Evolutionary conservation across 1,140 invertebrate genomes (phyloP), one percentile per base, ranked within the genome.

Genomic region (Drosophila ficusphila): DNA sequence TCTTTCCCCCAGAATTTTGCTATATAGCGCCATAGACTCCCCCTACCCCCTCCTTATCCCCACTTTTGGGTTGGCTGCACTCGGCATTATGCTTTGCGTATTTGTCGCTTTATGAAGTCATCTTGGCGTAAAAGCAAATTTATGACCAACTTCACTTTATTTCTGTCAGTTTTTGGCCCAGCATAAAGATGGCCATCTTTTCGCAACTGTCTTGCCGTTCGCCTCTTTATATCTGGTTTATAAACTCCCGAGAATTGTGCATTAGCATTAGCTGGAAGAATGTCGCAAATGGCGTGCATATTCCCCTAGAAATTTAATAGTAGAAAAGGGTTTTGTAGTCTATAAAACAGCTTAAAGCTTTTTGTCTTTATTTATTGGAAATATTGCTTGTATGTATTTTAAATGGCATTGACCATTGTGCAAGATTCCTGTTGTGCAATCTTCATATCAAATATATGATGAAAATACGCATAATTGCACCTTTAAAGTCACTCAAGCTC

Each of bases 21-120:
- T 18, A 33, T 52, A 23, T 23, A 36, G n/a, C n/a, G n/a, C 23
- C 47, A 14, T 27, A 39, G 38, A 34, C 46, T 29, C 12, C 51
- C 16, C 27, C 31, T 21, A 25, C 12, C 18, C 41, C 41, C 36
- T 21, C 36, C 25, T 67, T 61, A 47, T 23, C 34, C 19, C 52
- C 56, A 56, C 38, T 83, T 48, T 34, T 52, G 46, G 64, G 64
- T 67, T 67, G 65, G 67, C 67, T 71, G 79, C 79, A 82, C 75
- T 82, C 81, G 76, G 79, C 79, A 85, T 86, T 85, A 85, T 85
- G 81, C 72, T 86, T 85, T 85, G 72, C 76, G 81, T 86, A 86
- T 86, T 73, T 88, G 82, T 86, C 82, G 82, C 82, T 86, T 86
- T 86, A 86, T 86, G 82, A 86, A 86, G 81, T 86, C 81, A 86